A percentile compares a stretch with the other conserved stretches of the same genome.
Conservation (phyloP, 2,113 vertebrate genomes). For the Nothocercus julius region DNA sequence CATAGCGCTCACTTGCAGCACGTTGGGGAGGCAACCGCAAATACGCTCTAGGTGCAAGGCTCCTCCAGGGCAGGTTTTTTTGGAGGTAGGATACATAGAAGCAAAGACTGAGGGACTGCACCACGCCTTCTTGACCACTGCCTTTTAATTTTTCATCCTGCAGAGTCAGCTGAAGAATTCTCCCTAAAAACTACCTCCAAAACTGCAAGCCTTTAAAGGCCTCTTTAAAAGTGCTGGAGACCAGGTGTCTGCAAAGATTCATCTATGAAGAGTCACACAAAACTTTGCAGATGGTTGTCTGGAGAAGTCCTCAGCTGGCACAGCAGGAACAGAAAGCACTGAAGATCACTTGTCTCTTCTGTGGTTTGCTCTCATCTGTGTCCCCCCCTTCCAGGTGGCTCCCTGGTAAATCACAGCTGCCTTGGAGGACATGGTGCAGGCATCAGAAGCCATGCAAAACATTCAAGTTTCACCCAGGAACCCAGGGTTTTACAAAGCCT, state of each 20-base stretch:
- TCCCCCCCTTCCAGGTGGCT: slow-evolving; percentile 10
- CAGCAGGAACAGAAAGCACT: not conserved
- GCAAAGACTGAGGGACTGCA: not conserved
- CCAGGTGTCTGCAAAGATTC: not conserved
- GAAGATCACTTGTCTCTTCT: not conserved
- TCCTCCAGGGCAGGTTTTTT: not conserved
- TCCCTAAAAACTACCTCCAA: not conserved
- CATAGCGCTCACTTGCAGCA: not conserved
- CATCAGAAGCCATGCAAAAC: not conserved
- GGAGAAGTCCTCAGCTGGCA: not conserved
- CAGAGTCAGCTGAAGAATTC: not conserved
- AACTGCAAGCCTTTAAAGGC: not conserved
- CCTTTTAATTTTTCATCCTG: not conserved
- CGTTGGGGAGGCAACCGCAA: not conserved
- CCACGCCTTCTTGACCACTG: not conserved
- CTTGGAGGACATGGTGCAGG: not conserved
- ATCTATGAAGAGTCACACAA: not conserved
- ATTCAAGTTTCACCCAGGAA: not conserved
- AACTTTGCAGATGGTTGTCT: not conserved
- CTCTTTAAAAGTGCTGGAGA: not conserved
- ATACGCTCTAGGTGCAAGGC: not conserved
- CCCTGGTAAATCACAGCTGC: not conserved
- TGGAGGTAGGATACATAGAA: not conserved
- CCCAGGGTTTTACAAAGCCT: not conserved
- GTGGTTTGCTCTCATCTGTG: not conserved